Percentiles rank a stretch among this genome's conserved stretches.
Evolutionary conservation across 2,113 vertebrate species (phyloP).

Genomic region (Oncorhynchus clarkii): DNA sequence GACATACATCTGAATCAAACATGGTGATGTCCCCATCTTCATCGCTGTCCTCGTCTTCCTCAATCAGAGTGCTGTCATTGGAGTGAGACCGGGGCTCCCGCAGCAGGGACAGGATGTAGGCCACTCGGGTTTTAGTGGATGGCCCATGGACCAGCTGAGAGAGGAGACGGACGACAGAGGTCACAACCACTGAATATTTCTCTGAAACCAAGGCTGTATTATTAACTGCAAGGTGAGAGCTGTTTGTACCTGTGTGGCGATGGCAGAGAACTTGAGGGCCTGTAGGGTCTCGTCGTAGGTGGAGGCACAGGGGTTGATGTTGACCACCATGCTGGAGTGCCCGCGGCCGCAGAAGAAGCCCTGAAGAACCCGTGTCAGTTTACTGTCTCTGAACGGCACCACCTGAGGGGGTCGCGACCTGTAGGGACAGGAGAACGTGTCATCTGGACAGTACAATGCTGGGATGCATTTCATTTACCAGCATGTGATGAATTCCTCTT

Average conservation of each 20-base stretch:
- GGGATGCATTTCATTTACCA: background rate
- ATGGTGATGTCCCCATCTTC: slow-evolving; percentile 81
- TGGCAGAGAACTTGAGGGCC: slow-evolving; percentile 94
- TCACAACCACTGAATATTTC: too few relatives aligned
- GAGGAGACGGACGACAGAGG: background rate
- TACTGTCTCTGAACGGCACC: slow-evolving; percentile 96
- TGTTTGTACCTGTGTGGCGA: slow-evolving; percentile 86
- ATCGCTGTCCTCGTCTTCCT: slow-evolving; percentile 74
- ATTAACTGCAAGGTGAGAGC: too few relatives aligned
- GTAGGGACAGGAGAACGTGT: background rate
- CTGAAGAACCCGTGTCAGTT: slow-evolving; percentile 93
- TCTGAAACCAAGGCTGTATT: too few relatives aligned
- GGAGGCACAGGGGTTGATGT: slow-evolving; percentile 91
- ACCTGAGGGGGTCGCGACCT: slow-evolving; percentile 74
- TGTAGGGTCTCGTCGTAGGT: slow-evolving; percentile 93
- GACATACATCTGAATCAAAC: slow-evolving; percentile 83
- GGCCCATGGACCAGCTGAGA: slow-evolving; percentile 88
- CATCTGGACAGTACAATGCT: background rate
- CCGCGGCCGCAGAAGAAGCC: slow-evolving; percentile 91
- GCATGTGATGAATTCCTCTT: background rate
- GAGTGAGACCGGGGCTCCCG: slow-evolving; percentile 71
- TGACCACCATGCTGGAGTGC: slow-evolving; percentile 94
- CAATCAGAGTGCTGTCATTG: slow-evolving; percentile 60
- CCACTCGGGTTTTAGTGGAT: slow-evolving; percentile 80
- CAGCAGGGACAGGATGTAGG: slow-evolving; percentile 87